Conservation (phyloP, 2,888 invertebrate genomes). For the Megastigmus dorsalis region DNA sequence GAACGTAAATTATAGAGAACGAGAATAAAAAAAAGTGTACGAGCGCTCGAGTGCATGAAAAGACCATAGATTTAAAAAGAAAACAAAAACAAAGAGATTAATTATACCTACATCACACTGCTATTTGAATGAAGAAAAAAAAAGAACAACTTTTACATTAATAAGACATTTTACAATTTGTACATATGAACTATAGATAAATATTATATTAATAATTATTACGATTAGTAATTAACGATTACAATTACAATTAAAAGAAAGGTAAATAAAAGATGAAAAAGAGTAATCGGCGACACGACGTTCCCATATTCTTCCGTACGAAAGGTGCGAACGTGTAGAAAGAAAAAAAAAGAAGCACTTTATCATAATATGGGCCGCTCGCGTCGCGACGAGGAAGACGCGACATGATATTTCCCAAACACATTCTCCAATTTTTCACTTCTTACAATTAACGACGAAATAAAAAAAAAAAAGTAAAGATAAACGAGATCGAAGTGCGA, state of each 20-base stretch:
- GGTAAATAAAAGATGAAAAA: slow-evolving; percentile 27
- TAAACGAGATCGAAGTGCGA: slow-evolving; percentile 43
- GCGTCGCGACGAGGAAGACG: slow-evolving; percentile 21
- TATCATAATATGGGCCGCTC: slow-evolving; percentile 3
- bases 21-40: slow-evolving; percentile 47
- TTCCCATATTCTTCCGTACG: slow-evolving; percentile 37
- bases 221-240: slow-evolving; percentile 51
- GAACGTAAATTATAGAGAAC: slow-evolving; percentile 52
- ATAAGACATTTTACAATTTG: slow-evolving; percentile 72
- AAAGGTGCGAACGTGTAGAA: slow-evolving; percentile 13
- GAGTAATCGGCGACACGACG: slow-evolving; percentile 36
- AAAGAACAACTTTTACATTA: slow-evolving; percentile 61
- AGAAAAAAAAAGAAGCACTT: slow-evolving; percentile 28
- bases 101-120: slow-evolving; percentile 57
- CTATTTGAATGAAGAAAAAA: slow-evolving; percentile 53
- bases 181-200: slow-evolving; percentile 70
- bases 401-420: slow-evolving; percentile 40
- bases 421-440: slow-evolving; percentile 65
- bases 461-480: slow-evolving; percentile 35
- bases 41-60: slow-evolving; percentile 28
- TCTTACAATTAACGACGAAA: slow-evolving; percentile 61
- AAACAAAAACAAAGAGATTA: slow-evolving; percentile 42
- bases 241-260: slow-evolving; percentile 47
- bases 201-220: slow-evolving; percentile 56
- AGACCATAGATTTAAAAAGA: slow-evolving; percentile 56